A percentile compares a stretch with the other conserved stretches of the same genome.
phyloP scores from a whole-genome alignment of 2,113 vertebrate species.

The Heloderma charlesbogerti region DNA sequence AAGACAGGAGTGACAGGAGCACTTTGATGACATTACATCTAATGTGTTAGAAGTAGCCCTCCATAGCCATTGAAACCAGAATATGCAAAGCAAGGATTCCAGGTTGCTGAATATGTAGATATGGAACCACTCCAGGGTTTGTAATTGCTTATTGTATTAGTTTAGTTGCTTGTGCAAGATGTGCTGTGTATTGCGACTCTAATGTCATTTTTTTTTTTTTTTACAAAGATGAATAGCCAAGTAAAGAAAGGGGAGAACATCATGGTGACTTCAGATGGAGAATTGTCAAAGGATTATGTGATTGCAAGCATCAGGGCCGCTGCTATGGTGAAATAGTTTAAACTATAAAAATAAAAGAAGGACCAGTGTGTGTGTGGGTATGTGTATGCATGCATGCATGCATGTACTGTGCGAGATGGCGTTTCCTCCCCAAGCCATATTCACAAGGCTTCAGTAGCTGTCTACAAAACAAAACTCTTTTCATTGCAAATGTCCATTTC shows the following conservation, averaged over 20 bases:
- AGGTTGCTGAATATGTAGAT: constrained; percentile 3
- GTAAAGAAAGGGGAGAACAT: background rate
- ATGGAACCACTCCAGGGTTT: constrained; percentile 3
- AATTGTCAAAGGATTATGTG: background rate
- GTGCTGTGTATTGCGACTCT: background rate
- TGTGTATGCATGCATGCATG: background rate
- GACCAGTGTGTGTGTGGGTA: background rate
- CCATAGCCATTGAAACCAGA: background rate
- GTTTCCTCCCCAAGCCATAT: background rate
- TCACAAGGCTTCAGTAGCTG: background rate
- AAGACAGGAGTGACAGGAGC: background rate
- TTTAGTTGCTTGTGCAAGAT: constrained; percentile 16
- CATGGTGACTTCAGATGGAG: background rate
- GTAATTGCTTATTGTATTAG: constrained; percentile 30
- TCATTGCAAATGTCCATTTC: constrained; percentile 10
- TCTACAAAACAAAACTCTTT: constrained; percentile 19
- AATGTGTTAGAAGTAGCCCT: background rate
- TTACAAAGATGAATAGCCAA: background rate
- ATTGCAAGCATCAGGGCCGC: background rate
- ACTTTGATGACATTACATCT: constrained; percentile 5
- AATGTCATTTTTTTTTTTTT: constrained; percentile 31
- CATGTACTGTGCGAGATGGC: background rate
- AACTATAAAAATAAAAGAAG: background rate
- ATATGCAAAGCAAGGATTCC: background rate
- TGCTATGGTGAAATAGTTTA: background rate